phyloP scores from a whole-genome alignment of 2,888 invertebrate species.

The Nasonovia ribisnigri region DNA sequence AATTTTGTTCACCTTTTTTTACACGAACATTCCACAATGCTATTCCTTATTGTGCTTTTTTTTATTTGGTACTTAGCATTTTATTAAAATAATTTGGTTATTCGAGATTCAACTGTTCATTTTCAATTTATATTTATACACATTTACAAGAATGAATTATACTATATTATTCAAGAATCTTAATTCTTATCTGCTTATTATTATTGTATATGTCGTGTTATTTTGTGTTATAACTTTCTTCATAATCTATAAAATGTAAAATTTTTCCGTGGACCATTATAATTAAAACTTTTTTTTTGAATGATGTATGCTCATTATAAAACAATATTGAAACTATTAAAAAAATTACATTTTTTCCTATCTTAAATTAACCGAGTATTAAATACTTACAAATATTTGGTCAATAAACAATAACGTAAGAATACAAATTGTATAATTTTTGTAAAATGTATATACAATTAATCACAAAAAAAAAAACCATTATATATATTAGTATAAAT shows the following conservation, averaged over 20 bases:
- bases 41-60: neutral
- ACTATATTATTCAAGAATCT: neutral
- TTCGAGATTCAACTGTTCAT: neutral
- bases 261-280: neutral
- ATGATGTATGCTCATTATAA: neutral
- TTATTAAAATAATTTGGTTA: neutral
- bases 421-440: neutral
- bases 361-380: no score
- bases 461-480: neutral
- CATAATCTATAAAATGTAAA: neutral
- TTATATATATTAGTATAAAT: neutral
- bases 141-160: neutral
- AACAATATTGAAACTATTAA: neutral
- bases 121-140: neutral
- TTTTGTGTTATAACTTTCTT: neutral
- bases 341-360: no score
- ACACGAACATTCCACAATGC: neutral
- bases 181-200: neutral
- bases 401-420: neutral
- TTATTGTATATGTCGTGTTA: neutral
- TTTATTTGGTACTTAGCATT: neutral
- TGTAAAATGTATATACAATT: neutral
- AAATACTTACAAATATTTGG: no score
- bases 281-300: neutral
- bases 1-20: conserved; percentile 21